Evolutionary conservation across 1,140 invertebrate genomes (phyloP).

Genomic region (Heliconius himera): DNA sequence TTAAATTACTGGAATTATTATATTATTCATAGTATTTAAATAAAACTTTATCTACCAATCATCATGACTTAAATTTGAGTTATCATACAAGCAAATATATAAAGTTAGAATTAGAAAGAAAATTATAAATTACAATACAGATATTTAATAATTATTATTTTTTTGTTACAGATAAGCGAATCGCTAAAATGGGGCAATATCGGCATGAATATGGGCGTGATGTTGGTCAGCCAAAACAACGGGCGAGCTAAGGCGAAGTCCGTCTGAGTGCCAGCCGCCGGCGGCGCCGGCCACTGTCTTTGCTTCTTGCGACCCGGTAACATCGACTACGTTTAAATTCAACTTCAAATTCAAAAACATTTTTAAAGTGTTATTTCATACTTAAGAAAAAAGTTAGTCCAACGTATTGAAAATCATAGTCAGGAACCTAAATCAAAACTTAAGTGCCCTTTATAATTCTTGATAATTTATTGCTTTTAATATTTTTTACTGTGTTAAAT

Average conservation of each 20-base stretch:
- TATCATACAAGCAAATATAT: neutral
- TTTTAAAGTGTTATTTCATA: no score
- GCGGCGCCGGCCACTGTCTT: conserved; percentile 64
- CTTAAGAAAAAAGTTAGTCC: no score
- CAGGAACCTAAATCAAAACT: no score
- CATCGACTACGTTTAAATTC: conserved; percentile 60
- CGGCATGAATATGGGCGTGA: conserved; percentile 85
- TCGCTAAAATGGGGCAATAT: conserved; percentile 86
- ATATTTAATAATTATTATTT: neutral
- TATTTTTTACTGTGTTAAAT: no score
- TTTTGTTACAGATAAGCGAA: conserved; percentile 85
- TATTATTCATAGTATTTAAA: neutral
- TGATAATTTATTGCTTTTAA: no score
- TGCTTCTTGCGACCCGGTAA: conserved; percentile 68
- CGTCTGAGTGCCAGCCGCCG: conserved; percentile 71
- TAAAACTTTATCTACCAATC: neutral
- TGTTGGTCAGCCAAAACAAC: conserved; percentile 82
- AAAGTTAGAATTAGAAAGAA: neutral
- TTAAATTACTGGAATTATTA: neutral
- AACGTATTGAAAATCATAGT: no score
- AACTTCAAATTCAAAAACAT: no score
- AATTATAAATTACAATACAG: neutral
- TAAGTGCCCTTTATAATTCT: no score
- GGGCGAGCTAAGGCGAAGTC: conserved; percentile 76
- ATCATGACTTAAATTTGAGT: neutral